phyloP scores from a whole-genome alignment of 2,888 invertebrate genomes.

The Argyresthia albistria region DNA sequence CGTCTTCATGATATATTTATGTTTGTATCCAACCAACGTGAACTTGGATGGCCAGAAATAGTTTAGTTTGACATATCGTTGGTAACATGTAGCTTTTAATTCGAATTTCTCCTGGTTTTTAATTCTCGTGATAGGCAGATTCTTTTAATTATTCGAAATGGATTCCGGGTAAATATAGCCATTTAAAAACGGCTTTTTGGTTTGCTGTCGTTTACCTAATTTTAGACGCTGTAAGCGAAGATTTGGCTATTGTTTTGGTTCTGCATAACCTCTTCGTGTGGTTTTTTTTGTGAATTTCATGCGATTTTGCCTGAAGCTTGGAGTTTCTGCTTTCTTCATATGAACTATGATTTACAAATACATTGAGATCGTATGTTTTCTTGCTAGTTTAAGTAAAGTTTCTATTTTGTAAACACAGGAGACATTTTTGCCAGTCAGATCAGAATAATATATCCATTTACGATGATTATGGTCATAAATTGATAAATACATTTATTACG shows the following conservation, averaged over 20 bases:
- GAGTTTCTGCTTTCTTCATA: too few species aligned
- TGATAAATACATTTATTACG: not conserved
- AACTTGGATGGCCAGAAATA: conserved; percentile 66
- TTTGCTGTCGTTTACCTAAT: conserved; percentile 18
- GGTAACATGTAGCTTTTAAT: conserved; percentile 68
- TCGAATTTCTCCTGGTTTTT: conserved; percentile 51
- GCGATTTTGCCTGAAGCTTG: too few species aligned
- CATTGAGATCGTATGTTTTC: too few species aligned
- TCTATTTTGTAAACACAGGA: too few species aligned
- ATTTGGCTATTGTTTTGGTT: conserved; percentile 45
- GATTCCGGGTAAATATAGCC: conserved; percentile 57
- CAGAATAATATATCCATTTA: too few species aligned
- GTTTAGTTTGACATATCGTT: conserved; percentile 66
- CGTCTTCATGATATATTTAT: conserved; percentile 31
- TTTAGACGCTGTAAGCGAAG: conserved; percentile 19
- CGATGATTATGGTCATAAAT: too few species aligned
- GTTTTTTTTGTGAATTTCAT: not conserved
- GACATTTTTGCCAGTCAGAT: too few species aligned
- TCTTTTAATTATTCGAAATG: conserved; percentile 51
- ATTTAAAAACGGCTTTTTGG: conserved; percentile 17
- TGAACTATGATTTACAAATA: too few species aligned
- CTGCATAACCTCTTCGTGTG: conserved; percentile 41
- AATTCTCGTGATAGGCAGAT: conserved; percentile 33
- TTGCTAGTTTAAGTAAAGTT: too few species aligned
- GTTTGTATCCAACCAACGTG: conserved; percentile 48